Base-by-base conservation (phyloP, 2,113 vertebrate species). In the Mystacornis crossleyi region DNA sequence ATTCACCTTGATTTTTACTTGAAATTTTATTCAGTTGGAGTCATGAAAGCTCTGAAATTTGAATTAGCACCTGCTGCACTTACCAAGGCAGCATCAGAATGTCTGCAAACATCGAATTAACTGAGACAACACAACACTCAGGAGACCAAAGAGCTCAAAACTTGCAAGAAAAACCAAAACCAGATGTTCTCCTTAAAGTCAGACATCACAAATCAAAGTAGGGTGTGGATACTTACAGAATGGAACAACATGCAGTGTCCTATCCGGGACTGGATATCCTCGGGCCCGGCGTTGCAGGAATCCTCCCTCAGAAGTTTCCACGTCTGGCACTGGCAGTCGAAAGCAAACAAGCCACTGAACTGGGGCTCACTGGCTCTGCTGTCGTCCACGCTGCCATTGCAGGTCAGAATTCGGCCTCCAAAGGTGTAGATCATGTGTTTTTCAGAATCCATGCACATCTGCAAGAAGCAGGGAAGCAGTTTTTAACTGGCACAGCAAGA, bases 391-490 rank as follows among this genome's bases (percentile, higher is more conserved):
- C 98, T 99, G 94, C 99, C 99, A 8, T 99, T 99, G 82, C 99
- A 99, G 1, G 99, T 99, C 97, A 99, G 98, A 95, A 99, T 99
- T 40, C 99, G 98, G 9, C 99, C 99, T 5, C 99, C 99, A 18
- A 99, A 99, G 2, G 99, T 99, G 96, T 99, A 99, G 94, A 99
- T 99, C 99, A 99, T 99, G 95, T 99, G 99, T 93, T 99, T 99
- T 96, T 99, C 99, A 4, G 99, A 99, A 98, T 99, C 99, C 99
- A 99, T 99, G 91, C 99, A 99, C 99, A 99, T 99, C 99, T 99
- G 97, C 28, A 91, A 93, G 61, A 79, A 77, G 1, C 43, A 79
- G 18, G 73, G 38, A 21, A 75, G 15, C 0, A 4, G 13, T 42
- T 92, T 43, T 34, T 66, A 83, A 40, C 4, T 8, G 36, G 51